Conservation (phyloP, 2,888 invertebrate genomes). For the Amphipyra berbera region DNA sequence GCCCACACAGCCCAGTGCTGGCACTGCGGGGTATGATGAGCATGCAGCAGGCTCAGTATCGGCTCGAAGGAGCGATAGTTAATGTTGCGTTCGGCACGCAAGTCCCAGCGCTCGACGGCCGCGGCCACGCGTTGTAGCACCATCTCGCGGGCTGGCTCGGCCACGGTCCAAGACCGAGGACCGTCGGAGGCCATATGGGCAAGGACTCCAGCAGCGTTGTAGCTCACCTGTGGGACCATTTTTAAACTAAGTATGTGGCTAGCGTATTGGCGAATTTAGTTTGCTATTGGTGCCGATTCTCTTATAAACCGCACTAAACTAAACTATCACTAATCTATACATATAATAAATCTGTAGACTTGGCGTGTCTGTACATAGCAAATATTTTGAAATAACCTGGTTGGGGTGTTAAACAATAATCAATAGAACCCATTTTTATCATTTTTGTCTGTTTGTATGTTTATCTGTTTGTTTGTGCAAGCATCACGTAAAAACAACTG, state of each 20-base stretch:
- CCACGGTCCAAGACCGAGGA: slow-evolving; percentile 94
- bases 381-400: too few species aligned
- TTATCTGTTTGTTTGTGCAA: too few species aligned
- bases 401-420: too few species aligned
- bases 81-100: slow-evolving; percentile 96
- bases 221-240: slow-evolving; percentile 91
- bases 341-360: too few species aligned
- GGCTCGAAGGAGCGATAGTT: slow-evolving; percentile 98
- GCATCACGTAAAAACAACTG: too few species aligned
- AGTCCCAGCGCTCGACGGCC: slow-evolving; percentile 97
- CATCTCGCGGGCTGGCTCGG: slow-evolving; percentile 91
- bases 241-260: neutral
- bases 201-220: slow-evolving; percentile 98
- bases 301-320: too few species aligned
- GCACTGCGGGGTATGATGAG: slow-evolving; percentile 96
- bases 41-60: slow-evolving; percentile 95
- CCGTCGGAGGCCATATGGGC: slow-evolving; percentile 99
- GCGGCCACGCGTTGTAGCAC: slow-evolving; percentile 94
- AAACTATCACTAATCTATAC: too few species aligned
- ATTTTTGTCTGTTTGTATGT: too few species aligned
- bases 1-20: slow-evolving; percentile 99
- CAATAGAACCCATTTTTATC: too few species aligned
- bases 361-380: too few species aligned
- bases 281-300: too few species aligned
- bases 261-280: too few species aligned